Evolutionary conservation across 2,888 invertebrate genomes (phyloP).

Genomic region (Zygaena filipendulae): DNA sequence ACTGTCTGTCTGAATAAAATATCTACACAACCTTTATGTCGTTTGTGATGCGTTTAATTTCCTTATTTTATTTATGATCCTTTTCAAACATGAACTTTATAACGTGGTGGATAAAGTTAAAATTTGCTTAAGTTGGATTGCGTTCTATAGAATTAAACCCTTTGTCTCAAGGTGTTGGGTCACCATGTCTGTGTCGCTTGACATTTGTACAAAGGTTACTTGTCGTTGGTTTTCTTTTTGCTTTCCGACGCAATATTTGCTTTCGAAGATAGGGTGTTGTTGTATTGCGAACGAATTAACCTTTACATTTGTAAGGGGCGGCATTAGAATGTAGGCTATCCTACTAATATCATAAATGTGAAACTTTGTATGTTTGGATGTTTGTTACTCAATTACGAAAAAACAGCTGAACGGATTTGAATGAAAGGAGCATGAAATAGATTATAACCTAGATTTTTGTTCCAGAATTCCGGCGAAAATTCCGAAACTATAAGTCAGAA

Average conservation of each 20-base stretch:
- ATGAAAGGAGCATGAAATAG: too few relatives aligned
- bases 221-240: conserved; percentile 54
- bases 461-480: too few relatives aligned
- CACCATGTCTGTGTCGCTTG: conserved; percentile 48
- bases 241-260: conserved; percentile 47
- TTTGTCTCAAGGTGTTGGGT: conserved; percentile 60
- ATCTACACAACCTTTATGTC: conserved; percentile 36
- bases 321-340: too few relatives aligned
- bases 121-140: conserved; percentile 28
- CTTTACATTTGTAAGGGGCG: conserved; percentile 36
- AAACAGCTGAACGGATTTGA: too few relatives aligned
- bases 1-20: conserved; percentile 40
- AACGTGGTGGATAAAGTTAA: conserved; percentile 30
- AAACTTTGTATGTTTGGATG: too few relatives aligned
- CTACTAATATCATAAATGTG: too few relatives aligned
- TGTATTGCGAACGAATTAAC: conserved; percentile 44
- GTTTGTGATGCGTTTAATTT: conserved; percentile 35
- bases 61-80: conserved; percentile 25
- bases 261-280: conserved; percentile 52
- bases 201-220: conserved; percentile 64
- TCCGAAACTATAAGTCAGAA: too few relatives aligned
- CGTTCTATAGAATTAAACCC: conserved; percentile 50
- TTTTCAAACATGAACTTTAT: too few relatives aligned
- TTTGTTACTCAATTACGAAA: too few relatives aligned
- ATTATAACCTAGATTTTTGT: too few relatives aligned